These are phyloP conservation scores for Simalia tracyae DNA, from an alignment of 2,797 vertebrate species.

Conservation along the genomic window DNA sequence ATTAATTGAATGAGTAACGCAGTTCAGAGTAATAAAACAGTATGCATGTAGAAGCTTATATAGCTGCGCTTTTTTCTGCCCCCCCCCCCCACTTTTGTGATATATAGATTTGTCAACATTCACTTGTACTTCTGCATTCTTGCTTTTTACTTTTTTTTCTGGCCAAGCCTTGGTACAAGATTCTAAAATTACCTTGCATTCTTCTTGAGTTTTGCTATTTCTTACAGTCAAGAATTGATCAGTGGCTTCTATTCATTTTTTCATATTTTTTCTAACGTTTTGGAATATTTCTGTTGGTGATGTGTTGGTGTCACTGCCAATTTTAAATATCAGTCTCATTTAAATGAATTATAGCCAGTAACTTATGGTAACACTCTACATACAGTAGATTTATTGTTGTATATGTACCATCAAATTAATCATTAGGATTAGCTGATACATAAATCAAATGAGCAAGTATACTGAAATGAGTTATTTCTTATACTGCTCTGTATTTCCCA, in stretches of 20 bases:
- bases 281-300: not conserved
- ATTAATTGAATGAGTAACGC: not conserved
- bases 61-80: no score
- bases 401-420: not conserved
- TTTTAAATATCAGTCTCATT: not conserved
- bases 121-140: not conserved
- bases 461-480: not conserved
- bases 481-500: not conserved
- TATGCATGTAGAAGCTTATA: not conserved
- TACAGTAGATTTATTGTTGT: not conserved
- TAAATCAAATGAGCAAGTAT: not conserved
- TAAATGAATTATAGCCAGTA: not conserved
- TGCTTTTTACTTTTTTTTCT: not conserved
- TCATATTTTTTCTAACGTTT: constrained; percentile 1
- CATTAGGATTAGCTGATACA: not conserved
- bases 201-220: not conserved
- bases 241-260: not conserved
- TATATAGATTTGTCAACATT: not conserved
- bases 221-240: not conserved
- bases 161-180: not conserved
- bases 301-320: not conserved
- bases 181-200: not conserved
- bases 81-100: not conserved
- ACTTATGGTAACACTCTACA: not conserved
- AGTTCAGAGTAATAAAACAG: not conserved